A percentile compares a stretch with the other conserved stretches of the same genome.
Evolutionary conservation across 2,888 invertebrate species (phyloP).

Genomic region (Mythimna ferrago): DNA sequence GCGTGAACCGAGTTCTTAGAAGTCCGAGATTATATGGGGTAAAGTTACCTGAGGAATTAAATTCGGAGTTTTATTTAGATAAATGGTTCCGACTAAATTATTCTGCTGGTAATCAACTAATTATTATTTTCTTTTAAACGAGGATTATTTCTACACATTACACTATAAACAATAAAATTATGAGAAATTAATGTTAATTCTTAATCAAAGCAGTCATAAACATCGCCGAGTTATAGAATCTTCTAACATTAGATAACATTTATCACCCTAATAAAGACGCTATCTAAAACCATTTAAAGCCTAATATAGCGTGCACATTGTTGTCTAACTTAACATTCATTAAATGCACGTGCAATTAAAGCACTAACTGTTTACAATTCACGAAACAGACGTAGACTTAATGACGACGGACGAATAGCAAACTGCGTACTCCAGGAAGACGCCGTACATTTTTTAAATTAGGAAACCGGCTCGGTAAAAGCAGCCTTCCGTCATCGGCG

Average conservation of each 20-base stretch:
- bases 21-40: conserved; percentile 23
- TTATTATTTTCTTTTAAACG: neutral
- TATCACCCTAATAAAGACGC: conserved; percentile 3
- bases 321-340: conserved; percentile 38
- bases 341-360: conserved; percentile 58
- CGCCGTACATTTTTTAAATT: conserved; percentile 82
- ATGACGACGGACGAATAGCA: conserved; percentile 55
- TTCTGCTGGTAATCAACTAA: neutral
- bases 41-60: conserved; percentile 17
- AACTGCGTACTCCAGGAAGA: conserved; percentile 63
- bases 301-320: conserved; percentile 32
- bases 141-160: neutral
- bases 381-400: conserved; percentile 56
- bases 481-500: conserved; percentile 87
- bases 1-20: conserved; percentile 40
- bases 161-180: neutral
- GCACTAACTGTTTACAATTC: conserved; percentile 55
- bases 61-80: conserved; percentile 17
- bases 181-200: conserved; percentile 5
- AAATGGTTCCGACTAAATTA: conserved; percentile 4
- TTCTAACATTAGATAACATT: neutral
- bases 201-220: conserved; percentile 25
- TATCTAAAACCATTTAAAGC: conserved; percentile 13
- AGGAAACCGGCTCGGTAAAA: conserved; percentile 88
- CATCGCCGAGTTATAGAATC: neutral